These are phyloP conservation scores for Temnothorax longispinosus DNA, from an alignment of 1,140 invertebrate species.

Conservation along the genomic window DNA sequence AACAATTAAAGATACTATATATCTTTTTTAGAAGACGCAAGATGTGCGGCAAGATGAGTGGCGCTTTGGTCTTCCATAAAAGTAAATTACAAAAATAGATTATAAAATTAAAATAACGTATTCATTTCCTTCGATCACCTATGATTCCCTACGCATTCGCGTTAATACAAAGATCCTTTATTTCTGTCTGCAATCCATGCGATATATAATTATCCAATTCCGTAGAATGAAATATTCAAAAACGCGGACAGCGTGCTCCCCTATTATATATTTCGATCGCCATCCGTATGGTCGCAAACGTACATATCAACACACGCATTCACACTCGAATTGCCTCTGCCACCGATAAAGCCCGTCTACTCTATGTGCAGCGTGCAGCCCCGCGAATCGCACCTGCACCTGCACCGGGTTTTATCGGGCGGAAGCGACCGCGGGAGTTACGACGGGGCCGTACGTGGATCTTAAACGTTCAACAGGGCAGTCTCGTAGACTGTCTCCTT, in stretches of 20 bases:
- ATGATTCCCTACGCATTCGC: not conserved
- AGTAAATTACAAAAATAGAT: not conserved
- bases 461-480: conserved; percentile 46
- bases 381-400: conserved; percentile 57
- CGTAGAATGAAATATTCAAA: not conserved
- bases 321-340: conserved; percentile 13
- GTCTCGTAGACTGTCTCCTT: conserved; percentile 58
- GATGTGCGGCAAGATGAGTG: not conserved
- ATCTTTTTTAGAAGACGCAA: not conserved
- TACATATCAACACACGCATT: not conserved
- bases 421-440: conserved; percentile 48
- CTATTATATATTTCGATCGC: not conserved
- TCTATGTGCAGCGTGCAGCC: conserved; percentile 43
- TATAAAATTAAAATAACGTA: not conserved
- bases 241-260: not conserved
- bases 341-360: conserved; percentile 38
- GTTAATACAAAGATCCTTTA: not conserved
- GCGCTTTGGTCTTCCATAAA: not conserved
- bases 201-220: not conserved
- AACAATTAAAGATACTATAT: not conserved
- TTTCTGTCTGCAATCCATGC: not conserved
- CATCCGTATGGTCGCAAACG: not conserved
- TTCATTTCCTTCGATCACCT: not conserved
- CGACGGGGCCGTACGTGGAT: conserved; percentile 45
- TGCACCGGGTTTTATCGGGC: conserved; percentile 57